phyloP scores from a whole-genome alignment of 2,797 vertebrate genomes.

The Melanotaenia nigrans region DNA sequence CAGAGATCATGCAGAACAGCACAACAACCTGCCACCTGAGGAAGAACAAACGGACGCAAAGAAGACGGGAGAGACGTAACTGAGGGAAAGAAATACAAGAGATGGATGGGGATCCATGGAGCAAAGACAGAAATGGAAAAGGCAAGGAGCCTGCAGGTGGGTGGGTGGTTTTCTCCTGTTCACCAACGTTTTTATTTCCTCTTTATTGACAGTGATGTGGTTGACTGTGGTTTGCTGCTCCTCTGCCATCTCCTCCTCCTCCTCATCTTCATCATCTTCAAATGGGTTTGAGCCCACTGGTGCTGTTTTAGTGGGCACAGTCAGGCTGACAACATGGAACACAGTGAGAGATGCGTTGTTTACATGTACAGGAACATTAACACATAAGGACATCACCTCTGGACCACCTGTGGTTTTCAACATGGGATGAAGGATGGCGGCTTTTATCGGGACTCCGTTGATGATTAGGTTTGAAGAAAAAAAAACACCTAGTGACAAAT shows the following conservation, averaged over 20 bases:
- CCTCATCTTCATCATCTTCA: slow-evolving; percentile 89
- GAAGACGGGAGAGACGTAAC: slow-evolving; percentile 33
- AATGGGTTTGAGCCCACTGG: slow-evolving; percentile 93
- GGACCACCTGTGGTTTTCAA: background rate
- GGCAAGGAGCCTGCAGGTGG: slow-evolving; percentile 23
- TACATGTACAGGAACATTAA: slow-evolving; percentile 53
- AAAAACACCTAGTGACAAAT: background rate
- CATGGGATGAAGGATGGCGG: background rate
- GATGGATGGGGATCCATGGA: slow-evolving; percentile 28
- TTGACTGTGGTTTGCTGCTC: slow-evolving; percentile 81
- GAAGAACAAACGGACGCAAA: slow-evolving; percentile 25
- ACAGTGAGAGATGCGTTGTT: slow-evolving; percentile 83
- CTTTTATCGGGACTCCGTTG: background rate
- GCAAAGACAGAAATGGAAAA: slow-evolving; percentile 39
- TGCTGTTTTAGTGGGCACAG: slow-evolving; percentile 88
- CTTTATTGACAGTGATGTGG: slow-evolving; percentile 92
- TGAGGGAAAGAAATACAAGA: slow-evolving; percentile 23
- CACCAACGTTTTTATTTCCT: slow-evolving; percentile 99
- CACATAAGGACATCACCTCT: slow-evolving; percentile 10
- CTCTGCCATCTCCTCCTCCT: slow-evolving; percentile 83
- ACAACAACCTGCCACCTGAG: slow-evolving; percentile 64
- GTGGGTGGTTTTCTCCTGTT: slow-evolving; percentile 72
- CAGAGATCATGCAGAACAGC: slow-evolving; percentile 76
- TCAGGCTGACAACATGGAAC: slow-evolving; percentile 90
- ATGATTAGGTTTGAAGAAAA: background rate